Evolutionary conservation across 1,140 invertebrate species (phyloP), one percentile per base, ranked within the genome.

Genomic region (Diachasma alloeum): DNA sequence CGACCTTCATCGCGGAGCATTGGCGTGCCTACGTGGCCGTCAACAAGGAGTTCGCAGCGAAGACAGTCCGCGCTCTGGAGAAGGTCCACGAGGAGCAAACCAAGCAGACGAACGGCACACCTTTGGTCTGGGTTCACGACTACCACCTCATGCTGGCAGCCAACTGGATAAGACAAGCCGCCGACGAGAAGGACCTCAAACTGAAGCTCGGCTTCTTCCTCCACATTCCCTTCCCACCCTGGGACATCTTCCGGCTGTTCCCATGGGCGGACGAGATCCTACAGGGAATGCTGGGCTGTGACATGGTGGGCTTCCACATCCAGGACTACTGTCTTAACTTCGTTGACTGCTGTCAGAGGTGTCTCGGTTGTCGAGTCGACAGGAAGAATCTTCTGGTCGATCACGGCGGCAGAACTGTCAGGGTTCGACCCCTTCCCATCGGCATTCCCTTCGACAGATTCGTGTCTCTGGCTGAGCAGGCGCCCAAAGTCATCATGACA

Each of bases 241-340:
- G 96, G 96, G 96, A 97, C 82, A 96, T 97, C 68, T 96, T 97
- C 88, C 91, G 96, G 71, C 89, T 97, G 13, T 95, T 97, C 81
- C 96, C 96, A 3, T 97, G 96, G 95, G 95, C 95, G 59, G 96
- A 97, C 88, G 96, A 97, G 90, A 93, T 97, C 59, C 91, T 97
- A n/a, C 95, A 97, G 87, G 96, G 96, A 76, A 95, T 97, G 91
- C 89, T 97, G 39, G 94, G 95, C 77, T 97, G 95, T 87, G 96
- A 97, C 86, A 94, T 97, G 93, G 95, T 97, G 44, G 96, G 96
- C 42, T 97, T 98, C 83, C 96, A 98, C 83, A 97, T 97, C 79
- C 94, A 95, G 71, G 96, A 97, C 83, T 97, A 98, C 84, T 97
- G 96, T 81, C 88, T 97, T 37, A 97, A 97, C 86, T 97, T 97